phyloP scores from a whole-genome alignment of 2,888 invertebrate species.

The Brachyopa scutellaris region DNA sequence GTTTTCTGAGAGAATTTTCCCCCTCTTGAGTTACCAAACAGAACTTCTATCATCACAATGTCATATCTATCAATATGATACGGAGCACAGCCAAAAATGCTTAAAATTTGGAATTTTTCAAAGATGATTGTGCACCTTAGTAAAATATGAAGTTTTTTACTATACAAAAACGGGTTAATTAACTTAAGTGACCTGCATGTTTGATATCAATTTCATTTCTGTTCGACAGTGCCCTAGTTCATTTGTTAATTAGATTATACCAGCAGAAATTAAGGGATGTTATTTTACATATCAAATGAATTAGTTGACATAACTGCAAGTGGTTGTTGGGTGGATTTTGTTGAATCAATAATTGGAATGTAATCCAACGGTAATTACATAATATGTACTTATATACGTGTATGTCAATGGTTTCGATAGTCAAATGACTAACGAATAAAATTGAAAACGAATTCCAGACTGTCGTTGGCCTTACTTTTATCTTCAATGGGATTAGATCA shows the following conservation, averaged over 20 bases:
- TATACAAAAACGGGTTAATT: background rate
- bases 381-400: too few species aligned
- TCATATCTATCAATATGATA: too few species aligned
- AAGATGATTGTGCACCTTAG: too few species aligned
- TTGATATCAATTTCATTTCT: background rate
- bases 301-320: background rate
- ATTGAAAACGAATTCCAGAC: background rate
- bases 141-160: too few species aligned
- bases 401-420: background rate
- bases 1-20: too few species aligned
- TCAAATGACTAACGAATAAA: background rate
- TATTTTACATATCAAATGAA: background rate
- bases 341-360: background rate
- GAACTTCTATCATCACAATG: too few species aligned
- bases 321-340: too few species aligned
- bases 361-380: background rate
- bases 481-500: too few species aligned
- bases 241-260: slow-evolving; percentile 8
- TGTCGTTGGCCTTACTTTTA: background rate
- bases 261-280: background rate
- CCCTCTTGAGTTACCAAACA: too few species aligned
- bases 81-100: too few species aligned
- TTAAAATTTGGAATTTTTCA: too few species aligned
- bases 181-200: slow-evolving; percentile 5
- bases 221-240: background rate